Base-by-base conservation (phyloP, 2,113 vertebrate species). In the Silurus glanis region DNA sequence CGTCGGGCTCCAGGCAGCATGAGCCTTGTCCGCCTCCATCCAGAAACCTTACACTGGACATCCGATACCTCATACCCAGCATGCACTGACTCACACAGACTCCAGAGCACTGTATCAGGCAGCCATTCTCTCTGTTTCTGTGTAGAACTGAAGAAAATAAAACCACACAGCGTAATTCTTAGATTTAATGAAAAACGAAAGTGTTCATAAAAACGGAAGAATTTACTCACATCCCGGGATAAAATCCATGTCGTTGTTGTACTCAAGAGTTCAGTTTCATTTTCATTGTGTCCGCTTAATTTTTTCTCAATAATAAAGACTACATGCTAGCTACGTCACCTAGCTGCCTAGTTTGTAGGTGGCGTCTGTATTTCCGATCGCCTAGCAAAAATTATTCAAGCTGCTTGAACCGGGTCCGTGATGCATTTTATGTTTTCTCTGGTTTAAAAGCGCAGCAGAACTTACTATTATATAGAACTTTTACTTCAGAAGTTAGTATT, bases 1-100 rank as follows among this genome's bases (percentile, higher is more conserved):
- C 28, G 4, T 55, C 69, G 85, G 79, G 88, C 85, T 78, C 74
- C 76, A 82, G 82, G 83, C 88, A 72, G 75, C 84, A 23, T 9
- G 0, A 10, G 67, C 56, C 49, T 87, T 49, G 83, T 86, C 87
- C 6, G 67, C 87, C 83, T 90, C 83, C 37, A 74, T 75, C 76
- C 86, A 83, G 88, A 89, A 91, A 92, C 87, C 87, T 79, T 83
- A 88, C 87, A 82, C 88, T 75, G 64, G 89, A 83, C 78, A 92
- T 89, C 82, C 82, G 88, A 92, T 91, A 75, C 90, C 72, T 71
- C 83, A 23, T 80, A 88, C 71, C 85, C 74, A 21, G 61, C 49
- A 66, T 85, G 81, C 78, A 80, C 66, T 71, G 85, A 17, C 6
- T 14, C 49, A 47, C 55, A n/a, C 9, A 86, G 55, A 82, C 55